Conservation (phyloP, 1,140 invertebrate species). For the Fopius arisanus region DNA sequence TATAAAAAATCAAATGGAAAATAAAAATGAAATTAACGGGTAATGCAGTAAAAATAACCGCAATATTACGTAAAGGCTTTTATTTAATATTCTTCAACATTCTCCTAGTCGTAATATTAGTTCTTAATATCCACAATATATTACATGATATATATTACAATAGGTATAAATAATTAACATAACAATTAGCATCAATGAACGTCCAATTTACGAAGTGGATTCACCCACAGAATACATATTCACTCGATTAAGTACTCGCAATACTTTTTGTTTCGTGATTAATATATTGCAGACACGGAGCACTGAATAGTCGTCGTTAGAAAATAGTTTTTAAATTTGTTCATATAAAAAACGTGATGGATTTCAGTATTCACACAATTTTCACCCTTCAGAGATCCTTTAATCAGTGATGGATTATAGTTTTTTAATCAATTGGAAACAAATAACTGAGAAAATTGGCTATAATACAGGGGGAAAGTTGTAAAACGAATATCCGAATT, state of each 20-base stretch:
- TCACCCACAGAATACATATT: slow-evolving; percentile 3
- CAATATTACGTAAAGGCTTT: not conserved
- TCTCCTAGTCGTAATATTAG: slow-evolving; percentile 33
- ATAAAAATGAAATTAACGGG: too few relatives aligned
- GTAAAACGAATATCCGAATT: too few relatives aligned
- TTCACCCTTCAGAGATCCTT: not conserved
- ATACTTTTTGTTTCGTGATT: not conserved
- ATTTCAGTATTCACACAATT: not conserved
- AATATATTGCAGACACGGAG: not conserved
- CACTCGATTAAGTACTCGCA: slow-evolving; percentile 12
- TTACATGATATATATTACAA: slow-evolving; percentile 59
- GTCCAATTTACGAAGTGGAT: not conserved
- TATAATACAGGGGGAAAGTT: not conserved
- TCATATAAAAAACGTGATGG: slow-evolving; percentile 1
- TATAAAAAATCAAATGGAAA: too few relatives aligned
- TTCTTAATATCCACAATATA: slow-evolving; percentile 56
- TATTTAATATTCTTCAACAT: slow-evolving; percentile 24
- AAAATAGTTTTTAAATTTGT: not conserved
- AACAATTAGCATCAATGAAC: slow-evolving; percentile 27
- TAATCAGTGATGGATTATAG: not conserved
- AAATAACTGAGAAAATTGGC: not conserved
- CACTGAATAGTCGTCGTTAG: not conserved
- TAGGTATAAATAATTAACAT: slow-evolving; percentile 51
- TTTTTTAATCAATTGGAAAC: not conserved
- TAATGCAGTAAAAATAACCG: too few relatives aligned